phyloP scores from a whole-genome alignment of 1,140 invertebrate species.

The Calephelis nemesis region DNA sequence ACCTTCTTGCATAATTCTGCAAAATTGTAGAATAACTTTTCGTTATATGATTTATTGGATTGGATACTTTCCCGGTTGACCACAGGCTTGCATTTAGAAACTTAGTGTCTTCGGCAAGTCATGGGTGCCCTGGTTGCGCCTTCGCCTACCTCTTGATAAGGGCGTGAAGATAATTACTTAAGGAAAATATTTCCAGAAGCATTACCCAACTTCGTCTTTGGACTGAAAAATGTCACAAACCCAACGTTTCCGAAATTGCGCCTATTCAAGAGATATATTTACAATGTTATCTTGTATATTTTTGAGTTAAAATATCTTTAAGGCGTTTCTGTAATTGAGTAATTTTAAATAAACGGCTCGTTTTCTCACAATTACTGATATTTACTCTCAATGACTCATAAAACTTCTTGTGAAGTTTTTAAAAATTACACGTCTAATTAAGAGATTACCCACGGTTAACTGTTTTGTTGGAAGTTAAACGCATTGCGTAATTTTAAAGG shows the following conservation, averaged over 20 bases:
- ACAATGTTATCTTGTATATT: background rate
- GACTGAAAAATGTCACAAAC: too few species aligned
- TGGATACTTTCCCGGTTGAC: too few species aligned
- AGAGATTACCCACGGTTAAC: slow-evolving; percentile 1
- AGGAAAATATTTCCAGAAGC: too few species aligned
- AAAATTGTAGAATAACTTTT: too few species aligned
- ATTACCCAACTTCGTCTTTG: too few species aligned
- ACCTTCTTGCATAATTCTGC: too few species aligned
- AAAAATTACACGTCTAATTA: slow-evolving; percentile 15
- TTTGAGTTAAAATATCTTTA: background rate
- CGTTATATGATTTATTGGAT: too few species aligned
- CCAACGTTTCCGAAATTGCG: background rate
- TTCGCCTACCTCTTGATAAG: too few species aligned
- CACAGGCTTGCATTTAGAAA: too few species aligned
- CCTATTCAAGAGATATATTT: background rate
- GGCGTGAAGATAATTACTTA: too few species aligned
- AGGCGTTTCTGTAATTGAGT: background rate
- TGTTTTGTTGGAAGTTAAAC: background rate
- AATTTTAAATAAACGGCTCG: background rate
- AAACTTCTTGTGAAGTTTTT: slow-evolving; percentile 5
- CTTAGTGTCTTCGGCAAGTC: too few species aligned
- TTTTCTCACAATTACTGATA: slow-evolving; percentile 1
- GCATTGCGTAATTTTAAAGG: background rate
- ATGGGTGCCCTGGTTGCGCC: too few species aligned
- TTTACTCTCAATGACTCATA: slow-evolving; percentile 7